Evolutionary conservation across 2,797 vertebrate species (phyloP), one percentile per base, ranked within the genome.

Genomic region (Lophius americanus): DNA sequence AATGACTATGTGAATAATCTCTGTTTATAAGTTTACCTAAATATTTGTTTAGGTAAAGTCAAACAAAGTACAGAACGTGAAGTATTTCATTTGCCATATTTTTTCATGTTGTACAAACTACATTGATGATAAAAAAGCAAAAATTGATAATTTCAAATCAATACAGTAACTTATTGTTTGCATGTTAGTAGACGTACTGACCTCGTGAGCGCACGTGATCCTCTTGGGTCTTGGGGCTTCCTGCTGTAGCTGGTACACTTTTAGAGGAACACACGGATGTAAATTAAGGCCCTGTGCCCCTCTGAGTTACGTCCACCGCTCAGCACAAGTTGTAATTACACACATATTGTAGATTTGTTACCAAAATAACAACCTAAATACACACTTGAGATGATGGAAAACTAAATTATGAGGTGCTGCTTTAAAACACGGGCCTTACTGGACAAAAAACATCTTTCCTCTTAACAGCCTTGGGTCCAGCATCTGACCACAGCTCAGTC

Each of bases 241-340:
- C 91, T 99, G 97, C 88, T 99, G 98, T 73, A 99, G 90, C 78
- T 99, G 98, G 93, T 99, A 99, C 85, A 99, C 97, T 99, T 94
- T 83, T 78, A 85, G 89, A 92, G 55, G 90, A 73, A 81, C 23
- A 75, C 54, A 83, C 42, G 51, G 39, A 81, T 46, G 64, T 78
- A 72, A 79, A 77, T 68, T n/a, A 65, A 79, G 51, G 50, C 48
- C 14, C n/a, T 50, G 52, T 67, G 23, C 11, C 46, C 47, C 49
- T 73, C 39, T 44, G 44, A 68, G 44, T 44, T 53, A 47, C 49
- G 52, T 37, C 37, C 69, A 57, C 63, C 68, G 51, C 53, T 69
- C 57, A 63, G 42, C 53, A n/a, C 9, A 65, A 55, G 59, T 46
- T 62, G 47, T 68, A 76, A 78, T 66, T 66, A 64, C 69, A 70